Conservation (phyloP, 92 coral and sea anemone genomes). For the Zoanthus gigantus region DNA sequence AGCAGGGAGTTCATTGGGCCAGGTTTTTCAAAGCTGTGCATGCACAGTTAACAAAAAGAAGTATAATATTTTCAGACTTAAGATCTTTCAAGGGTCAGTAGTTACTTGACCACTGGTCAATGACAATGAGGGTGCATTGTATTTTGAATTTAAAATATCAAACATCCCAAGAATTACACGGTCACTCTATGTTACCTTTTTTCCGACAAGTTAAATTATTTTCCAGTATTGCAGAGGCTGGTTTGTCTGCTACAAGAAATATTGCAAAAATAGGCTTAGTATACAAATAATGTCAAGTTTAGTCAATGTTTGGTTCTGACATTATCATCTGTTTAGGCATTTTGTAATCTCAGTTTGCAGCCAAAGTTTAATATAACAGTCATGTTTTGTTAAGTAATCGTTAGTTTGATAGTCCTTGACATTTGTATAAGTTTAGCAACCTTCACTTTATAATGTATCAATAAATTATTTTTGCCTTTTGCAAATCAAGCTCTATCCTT, state of each 20-base stretch:
- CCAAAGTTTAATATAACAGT: slow-evolving; percentile 18
- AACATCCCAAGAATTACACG: slow-evolving; percentile 20
- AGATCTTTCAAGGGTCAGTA: slow-evolving; percentile 20
- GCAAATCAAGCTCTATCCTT: slow-evolving; percentile 4
- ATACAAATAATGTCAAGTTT: slow-evolving; percentile 14
- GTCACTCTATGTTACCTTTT: slow-evolving; percentile 17
- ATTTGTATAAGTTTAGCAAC: slow-evolving; percentile 18
- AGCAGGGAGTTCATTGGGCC: slow-evolving; percentile 21
- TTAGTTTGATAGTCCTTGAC: slow-evolving; percentile 19
- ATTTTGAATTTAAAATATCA: slow-evolving; percentile 15
- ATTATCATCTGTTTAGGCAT: slow-evolving; percentile 16
- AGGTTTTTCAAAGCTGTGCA: slow-evolving; percentile 20
- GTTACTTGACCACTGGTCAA: slow-evolving; percentile 21
- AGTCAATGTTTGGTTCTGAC: slow-evolving; percentile 11
- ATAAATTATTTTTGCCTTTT: slow-evolving; percentile 26
- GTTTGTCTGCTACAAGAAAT: slow-evolving; percentile 19
- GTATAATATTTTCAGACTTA: slow-evolving; percentile 17
- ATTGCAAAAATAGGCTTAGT: slow-evolving; percentile 16
- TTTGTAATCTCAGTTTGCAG: slow-evolving; percentile 19
- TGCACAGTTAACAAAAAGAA: slow-evolving; percentile 19
- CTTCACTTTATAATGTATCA: slow-evolving; percentile 18
- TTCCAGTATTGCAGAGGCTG: slow-evolving; percentile 19
- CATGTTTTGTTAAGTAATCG: slow-evolving; percentile 19
- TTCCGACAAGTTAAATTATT: slow-evolving; percentile 12
- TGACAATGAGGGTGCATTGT: slow-evolving; percentile 21